A percentile compares a stretch with the other conserved stretches of the same genome.
Evolutionary conservation across 2,797 vertebrate species (phyloP).

Genomic region (Picus viridis): DNA sequence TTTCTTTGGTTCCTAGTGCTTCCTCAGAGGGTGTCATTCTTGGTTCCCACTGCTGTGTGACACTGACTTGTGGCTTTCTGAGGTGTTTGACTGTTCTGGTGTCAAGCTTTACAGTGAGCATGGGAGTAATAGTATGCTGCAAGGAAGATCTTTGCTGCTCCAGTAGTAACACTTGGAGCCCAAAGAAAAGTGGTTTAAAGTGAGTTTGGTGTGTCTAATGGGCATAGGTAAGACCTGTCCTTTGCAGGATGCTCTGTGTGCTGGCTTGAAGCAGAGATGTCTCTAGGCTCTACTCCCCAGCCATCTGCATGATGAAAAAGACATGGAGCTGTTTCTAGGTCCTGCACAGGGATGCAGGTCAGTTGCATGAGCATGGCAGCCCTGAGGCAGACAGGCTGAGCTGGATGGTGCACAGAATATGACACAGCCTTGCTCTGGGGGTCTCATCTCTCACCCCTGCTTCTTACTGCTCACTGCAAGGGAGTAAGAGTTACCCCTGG

Average conservation of each 20-base stretch:
- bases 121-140: accelerated
- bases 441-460: neutral
- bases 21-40: neutral
- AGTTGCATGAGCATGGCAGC: accelerated
- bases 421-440: neutral
- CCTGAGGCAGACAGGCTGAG: neutral
- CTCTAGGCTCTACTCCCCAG: neutral
- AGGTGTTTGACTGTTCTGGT: neutral
- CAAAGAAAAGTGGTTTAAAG: neutral
- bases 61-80: accelerated
- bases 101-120: accelerated
- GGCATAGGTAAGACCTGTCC: neutral
- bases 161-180: neutral
- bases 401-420: neutral
- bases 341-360: accelerated
- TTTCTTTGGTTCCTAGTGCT: neutral
- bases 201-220: neutral
- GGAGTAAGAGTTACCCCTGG: neutral
- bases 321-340: neutral
- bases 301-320: neutral
- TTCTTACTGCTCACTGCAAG: neutral
- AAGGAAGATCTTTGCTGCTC: neutral
- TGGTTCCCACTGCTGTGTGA: accelerated
- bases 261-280: neutral
- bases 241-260: neutral